Conservation (phyloP, 2,888 invertebrate genomes). For the Athalia cordata region DNA sequence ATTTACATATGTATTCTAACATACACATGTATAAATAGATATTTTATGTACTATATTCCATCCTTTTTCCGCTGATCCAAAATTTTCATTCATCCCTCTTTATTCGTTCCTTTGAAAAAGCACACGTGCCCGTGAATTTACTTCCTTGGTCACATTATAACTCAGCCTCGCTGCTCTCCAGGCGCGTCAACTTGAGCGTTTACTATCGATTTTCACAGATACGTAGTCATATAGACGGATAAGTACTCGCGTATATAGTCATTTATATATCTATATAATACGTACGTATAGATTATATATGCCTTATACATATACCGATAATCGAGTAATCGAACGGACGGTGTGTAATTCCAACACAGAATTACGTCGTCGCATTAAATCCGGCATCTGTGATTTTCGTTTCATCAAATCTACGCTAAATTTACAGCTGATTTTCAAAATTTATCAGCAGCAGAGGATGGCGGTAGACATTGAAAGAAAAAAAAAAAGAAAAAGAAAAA, state of each 20-base stretch:
- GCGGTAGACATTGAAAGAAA: no score
- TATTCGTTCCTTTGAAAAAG: background rate
- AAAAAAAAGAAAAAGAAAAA: no score
- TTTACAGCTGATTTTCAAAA: no score
- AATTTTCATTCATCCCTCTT: background rate
- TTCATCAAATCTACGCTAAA: no score
- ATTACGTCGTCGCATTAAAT: no score
- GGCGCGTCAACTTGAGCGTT: conserved; percentile 42
- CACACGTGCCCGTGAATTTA: conserved; percentile 12
- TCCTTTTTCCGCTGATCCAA: no score
- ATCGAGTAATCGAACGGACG: background rate
- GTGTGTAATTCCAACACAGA: background rate
- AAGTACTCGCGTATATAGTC: background rate
- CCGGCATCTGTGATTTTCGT: no score
- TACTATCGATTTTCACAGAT: conserved; percentile 43
- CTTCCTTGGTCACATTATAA: conserved; percentile 17
- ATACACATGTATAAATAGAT: background rate
- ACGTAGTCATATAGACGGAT: background rate
- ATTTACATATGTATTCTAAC: background rate
- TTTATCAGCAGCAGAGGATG: no score
- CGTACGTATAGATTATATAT: background rate
- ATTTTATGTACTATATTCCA: no score
- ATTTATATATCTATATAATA: background rate
- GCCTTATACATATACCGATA: background rate
- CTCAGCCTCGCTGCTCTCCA: conserved; percentile 23